Evolutionary conservation across 1,140 invertebrate species (phyloP), one percentile per base, ranked within the genome.

Genomic region (Argopecten irradians): DNA sequence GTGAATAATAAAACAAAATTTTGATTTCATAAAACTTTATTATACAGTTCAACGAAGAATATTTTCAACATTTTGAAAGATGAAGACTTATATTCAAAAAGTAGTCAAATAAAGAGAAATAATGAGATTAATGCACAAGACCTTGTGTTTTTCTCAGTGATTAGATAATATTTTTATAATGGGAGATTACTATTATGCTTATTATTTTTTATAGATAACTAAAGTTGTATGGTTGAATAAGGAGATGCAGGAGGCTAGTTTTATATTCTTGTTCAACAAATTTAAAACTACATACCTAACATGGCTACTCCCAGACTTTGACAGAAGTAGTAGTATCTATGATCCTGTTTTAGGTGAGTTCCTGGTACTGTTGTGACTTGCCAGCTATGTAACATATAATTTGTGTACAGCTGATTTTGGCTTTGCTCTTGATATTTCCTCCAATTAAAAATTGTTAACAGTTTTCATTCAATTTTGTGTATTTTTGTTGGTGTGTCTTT

Each of bases 231-330:
- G 98, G 98, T 97, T 97, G 90, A 98, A 99, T 93, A 97, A 93
- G 39, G 92, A 93, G 82, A 94, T 95, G 94, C 92, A 91, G 41
- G 93, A 95, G 86, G 90, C 91, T 43, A 92, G 97, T 91, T 99
- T 99, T 96, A 97, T 97, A 82, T 99, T 99, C 96, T 96, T 99
- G 87, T 97, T 99, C 94, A 97, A 99, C 94, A 97, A 97, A 92
- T 99, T 99, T 94, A 98, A 98, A 96, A 96, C 97, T 71, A 98
- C 98, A 94, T 99, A 99, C 95, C 96, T 99, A 89, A 97, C 97
- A 39, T 97, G 98, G 92, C 97, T 99, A 92, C 99, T 99, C 95
- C 98, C 98, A 0, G 97, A 97, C 92, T 99, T 99, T 94, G 97
- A 97, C 94, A 96, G 97, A 83, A 97, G 96, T 92, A 98, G 98